Evolutionary conservation across 1,140 invertebrate species (phyloP).

Genomic region (Scaptodrosophila lebanonensis): DNA sequence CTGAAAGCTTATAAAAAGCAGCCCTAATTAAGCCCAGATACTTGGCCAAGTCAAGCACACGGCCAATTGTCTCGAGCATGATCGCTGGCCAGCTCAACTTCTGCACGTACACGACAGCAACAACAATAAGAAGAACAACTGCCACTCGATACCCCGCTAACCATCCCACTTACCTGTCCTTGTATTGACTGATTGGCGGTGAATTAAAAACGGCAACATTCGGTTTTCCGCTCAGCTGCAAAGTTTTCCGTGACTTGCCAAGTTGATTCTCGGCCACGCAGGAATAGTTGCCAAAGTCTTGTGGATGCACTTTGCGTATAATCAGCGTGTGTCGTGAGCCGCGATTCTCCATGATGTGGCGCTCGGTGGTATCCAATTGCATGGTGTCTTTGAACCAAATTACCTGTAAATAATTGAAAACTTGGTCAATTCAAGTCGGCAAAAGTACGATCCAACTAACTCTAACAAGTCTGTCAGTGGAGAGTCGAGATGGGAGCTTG

Average conservation of each 20-base stretch:
- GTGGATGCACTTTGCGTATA: conserved; percentile 82
- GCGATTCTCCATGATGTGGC: conserved; percentile 81
- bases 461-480: conserved; percentile 10
- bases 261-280: conserved; percentile 83
- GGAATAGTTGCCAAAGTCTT: conserved; percentile 85
- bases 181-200: conserved; percentile 80
- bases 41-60: conserved; percentile 21
- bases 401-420: conserved; percentile 79
- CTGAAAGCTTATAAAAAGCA: no score
- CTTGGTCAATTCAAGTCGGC: conserved; percentile 61
- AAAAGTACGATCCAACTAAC: conserved; percentile 23
- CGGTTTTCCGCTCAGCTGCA: conserved; percentile 83
- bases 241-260: conserved; percentile 81
- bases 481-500: conserved; percentile 3
- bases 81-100: no score
- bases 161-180: conserved; percentile 79
- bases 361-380: conserved; percentile 82
- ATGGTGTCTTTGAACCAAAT: conserved; percentile 84
- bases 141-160: conserved; percentile 21
- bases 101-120: no score
- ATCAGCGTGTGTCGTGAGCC: conserved; percentile 82
- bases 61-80: conserved; percentile 20
- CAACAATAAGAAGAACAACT: no score
- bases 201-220: conserved; percentile 82
- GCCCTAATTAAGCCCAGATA: conserved; percentile 25